phyloP scores from a whole-genome alignment of 2,797 vertebrate species.

The Psittacula derbiana region DNA sequence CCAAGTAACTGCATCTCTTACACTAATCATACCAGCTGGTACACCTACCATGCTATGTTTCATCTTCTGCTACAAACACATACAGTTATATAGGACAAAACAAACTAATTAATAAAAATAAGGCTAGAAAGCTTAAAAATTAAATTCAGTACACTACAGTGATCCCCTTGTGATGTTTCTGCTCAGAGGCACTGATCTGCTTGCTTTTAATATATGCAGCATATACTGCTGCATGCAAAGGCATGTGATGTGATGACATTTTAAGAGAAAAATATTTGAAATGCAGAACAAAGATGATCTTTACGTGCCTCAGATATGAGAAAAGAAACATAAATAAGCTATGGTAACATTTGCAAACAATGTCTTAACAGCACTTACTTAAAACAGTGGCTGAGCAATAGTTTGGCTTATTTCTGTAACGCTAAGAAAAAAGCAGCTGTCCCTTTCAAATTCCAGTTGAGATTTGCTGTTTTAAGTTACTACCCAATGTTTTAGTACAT shows the following conservation, averaged over 20 bases:
- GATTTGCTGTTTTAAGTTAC: not conserved
- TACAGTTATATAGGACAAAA: not conserved
- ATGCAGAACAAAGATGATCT: not conserved
- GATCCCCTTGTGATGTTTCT: not conserved
- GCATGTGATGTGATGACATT: not conserved
- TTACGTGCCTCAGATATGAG: not conserved
- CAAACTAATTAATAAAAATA: not conserved
- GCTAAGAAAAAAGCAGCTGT: not conserved
- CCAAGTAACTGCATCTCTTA: not conserved
- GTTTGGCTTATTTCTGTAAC: not conserved
- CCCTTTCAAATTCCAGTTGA: not conserved
- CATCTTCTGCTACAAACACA: not conserved
- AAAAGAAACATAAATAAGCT: not conserved
- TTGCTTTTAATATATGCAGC: not conserved
- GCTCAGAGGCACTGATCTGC: not conserved
- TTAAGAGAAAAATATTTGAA: not conserved
- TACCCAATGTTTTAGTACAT: not conserved
- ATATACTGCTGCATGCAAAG: not conserved
- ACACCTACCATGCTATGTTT: too few relatives aligned
- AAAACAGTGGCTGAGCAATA: not conserved
- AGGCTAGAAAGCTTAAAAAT: not conserved
- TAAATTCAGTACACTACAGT: not conserved
- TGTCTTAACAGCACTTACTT: not conserved
- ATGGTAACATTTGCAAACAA: not conserved
- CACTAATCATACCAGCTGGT: not conserved